Percentiles rank a stretch among this genome's conserved stretches.
phyloP scores from a whole-genome alignment of 2,888 invertebrate species.

The Andrena marginata region DNA sequence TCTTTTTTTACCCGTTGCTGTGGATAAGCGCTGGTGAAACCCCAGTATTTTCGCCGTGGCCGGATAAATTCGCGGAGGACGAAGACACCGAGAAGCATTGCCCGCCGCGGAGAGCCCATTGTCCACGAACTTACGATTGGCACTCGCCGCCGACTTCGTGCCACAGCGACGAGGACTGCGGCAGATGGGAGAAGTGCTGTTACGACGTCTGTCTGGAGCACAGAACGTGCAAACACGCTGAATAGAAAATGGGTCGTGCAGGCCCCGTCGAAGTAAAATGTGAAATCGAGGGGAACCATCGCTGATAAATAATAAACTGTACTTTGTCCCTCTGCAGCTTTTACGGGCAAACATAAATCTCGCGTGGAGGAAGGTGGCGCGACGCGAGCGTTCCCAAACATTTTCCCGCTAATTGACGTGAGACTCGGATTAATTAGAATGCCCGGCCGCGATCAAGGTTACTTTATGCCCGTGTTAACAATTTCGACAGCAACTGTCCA shows the following conservation, averaged over 20 bases:
- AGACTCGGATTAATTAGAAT: slow-evolving; percentile 45
- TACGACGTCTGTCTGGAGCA: slow-evolving; percentile 76
- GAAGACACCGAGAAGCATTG: slow-evolving; percentile 60
- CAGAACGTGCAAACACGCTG: slow-evolving; percentile 71
- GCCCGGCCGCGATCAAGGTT: slow-evolving; percentile 23
- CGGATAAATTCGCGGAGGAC: slow-evolving; percentile 19
- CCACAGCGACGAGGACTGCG: slow-evolving; percentile 66
- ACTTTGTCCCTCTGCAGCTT: not conserved
- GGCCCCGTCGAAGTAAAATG: too few relatives aligned
- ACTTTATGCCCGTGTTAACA: slow-evolving; percentile 28
- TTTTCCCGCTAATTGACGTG: slow-evolving; percentile 49
- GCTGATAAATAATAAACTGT: not conserved
- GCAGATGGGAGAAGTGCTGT: slow-evolving; percentile 71
- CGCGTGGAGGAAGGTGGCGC: too few relatives aligned
- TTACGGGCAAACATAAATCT: not conserved
- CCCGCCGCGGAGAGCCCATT: slow-evolving; percentile 70
- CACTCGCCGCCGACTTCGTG: slow-evolving; percentile 66
- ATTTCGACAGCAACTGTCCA: slow-evolving; percentile 41
- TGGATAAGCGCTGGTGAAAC: slow-evolving; percentile 57
- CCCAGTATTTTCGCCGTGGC: slow-evolving; percentile 1
- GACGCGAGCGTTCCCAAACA: slow-evolving; percentile 32
- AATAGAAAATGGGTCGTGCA: slow-evolving; percentile 41
- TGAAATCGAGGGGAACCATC: not conserved
- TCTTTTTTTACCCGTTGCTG: slow-evolving; percentile 56
- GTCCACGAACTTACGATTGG: slow-evolving; percentile 71